These are phyloP conservation scores for Leptocoma aspasia DNA, from an alignment of 2,113 vertebrate genomes.

Conservation along the genomic window DNA sequence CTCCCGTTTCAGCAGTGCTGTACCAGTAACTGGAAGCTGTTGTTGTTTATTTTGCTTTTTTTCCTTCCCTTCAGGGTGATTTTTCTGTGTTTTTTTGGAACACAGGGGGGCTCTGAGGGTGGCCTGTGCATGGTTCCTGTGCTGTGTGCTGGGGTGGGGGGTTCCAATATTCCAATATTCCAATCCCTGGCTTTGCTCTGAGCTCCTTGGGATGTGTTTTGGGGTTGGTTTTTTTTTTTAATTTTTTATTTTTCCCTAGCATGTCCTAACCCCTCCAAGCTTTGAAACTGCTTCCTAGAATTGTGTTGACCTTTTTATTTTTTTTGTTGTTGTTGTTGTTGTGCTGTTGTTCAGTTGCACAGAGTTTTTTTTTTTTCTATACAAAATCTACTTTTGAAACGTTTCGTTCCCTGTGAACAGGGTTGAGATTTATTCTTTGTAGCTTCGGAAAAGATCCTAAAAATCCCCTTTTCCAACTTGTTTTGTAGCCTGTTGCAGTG, in stretches of 20 bases:
- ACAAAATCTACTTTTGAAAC: conserved; percentile 1
- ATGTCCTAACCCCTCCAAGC: conserved; percentile 50
- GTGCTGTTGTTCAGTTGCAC: conserved; percentile 59
- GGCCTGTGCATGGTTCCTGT: conserved; percentile 38
- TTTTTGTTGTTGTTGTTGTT: background rate
- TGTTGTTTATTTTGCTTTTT: background rate
- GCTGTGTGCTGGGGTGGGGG: conserved; percentile 4
- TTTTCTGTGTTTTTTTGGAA: background rate
- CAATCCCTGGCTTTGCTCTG: conserved; percentile 7
- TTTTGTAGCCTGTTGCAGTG: conserved; percentile 65
- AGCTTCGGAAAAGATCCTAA: background rate
- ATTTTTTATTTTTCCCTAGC: background rate
- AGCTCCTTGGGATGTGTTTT: conserved; percentile 13
- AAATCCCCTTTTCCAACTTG: conserved; percentile 15
- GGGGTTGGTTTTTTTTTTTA: background rate
- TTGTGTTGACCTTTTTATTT: background rate
- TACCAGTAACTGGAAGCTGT: conserved; percentile 74
- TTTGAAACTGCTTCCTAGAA: conserved; percentile 48
- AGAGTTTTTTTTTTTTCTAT: conserved; percentile 20
- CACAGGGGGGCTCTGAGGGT: background rate
- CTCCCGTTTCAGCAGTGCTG: background rate
- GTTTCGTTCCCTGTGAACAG: conserved; percentile 40
- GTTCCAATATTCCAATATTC: background rate
- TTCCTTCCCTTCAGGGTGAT: accelerated
- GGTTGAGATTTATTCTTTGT: conserved; percentile 34